These are phyloP conservation scores for Zootermopsis nevadensis DNA, from an alignment of 2,888 invertebrate genomes.

Conservation along the genomic window DNA sequence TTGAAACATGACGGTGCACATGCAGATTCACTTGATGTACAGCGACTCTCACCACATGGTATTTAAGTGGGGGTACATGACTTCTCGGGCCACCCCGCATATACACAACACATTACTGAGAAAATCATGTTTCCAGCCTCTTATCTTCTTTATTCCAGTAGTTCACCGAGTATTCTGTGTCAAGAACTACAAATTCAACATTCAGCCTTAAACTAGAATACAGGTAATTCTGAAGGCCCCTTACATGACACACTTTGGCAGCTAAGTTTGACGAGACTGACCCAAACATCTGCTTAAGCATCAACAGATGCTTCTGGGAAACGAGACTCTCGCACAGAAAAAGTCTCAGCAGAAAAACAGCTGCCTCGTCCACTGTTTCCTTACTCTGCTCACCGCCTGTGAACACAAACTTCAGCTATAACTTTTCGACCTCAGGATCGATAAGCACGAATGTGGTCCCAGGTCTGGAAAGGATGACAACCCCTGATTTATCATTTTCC, in stretches of 20 bases:
- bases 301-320: slow-evolving; percentile 68
- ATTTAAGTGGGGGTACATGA: too few relatives aligned
- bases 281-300: slow-evolving; percentile 72
- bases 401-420: slow-evolving; percentile 45
- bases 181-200: background rate
- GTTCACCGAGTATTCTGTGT: background rate
- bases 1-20: too few relatives aligned
- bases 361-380: slow-evolving; percentile 72
- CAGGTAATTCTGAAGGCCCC: background rate
- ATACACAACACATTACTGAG: too few relatives aligned
- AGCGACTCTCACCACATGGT: too few relatives aligned
- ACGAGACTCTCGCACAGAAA: slow-evolving; percentile 72
- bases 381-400: slow-evolving; percentile 66
- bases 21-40: too few relatives aligned
- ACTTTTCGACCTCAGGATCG: slow-evolving; percentile 42
- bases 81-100: too few relatives aligned
- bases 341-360: slow-evolving; percentile 70
- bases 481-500: background rate
- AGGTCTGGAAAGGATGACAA: background rate
- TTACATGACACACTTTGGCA: slow-evolving; percentile 63
- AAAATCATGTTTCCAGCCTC: too few relatives aligned
- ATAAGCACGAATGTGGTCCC: slow-evolving; percentile 55
- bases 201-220: background rate
- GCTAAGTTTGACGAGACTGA: slow-evolving; percentile 66
- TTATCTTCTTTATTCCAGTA: too few relatives aligned